Conservation (phyloP, 2,113 vertebrate genomes). For the Castor canadensis region DNA sequence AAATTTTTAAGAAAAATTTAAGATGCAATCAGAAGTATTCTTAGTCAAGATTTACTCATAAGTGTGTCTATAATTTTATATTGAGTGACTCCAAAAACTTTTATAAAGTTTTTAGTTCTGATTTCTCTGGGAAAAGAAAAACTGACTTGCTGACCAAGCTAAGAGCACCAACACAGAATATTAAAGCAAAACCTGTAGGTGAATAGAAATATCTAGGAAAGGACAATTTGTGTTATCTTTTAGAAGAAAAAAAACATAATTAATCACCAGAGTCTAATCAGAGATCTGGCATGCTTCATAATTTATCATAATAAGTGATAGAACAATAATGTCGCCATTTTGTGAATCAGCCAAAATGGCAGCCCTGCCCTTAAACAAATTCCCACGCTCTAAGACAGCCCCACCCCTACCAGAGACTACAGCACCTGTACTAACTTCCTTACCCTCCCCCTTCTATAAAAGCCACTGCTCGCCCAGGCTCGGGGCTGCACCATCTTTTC, state of each 20-base stretch:
- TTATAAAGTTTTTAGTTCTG: not conserved
- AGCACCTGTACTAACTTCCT: too few relatives aligned
- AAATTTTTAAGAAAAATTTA: slow-evolving; percentile 2
- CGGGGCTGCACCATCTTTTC: too few relatives aligned
- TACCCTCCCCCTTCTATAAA: too few relatives aligned
- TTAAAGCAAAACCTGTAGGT: not conserved
- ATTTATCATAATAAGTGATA: too few relatives aligned
- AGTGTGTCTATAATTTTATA: not conserved
- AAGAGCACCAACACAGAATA: not conserved
- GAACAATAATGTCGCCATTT: too few relatives aligned
- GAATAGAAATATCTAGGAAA: slow-evolving; percentile 24
- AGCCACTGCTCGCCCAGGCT: too few relatives aligned
- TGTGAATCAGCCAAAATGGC: too few relatives aligned
- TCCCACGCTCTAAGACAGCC: too few relatives aligned
- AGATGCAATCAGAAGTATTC: not conserved
- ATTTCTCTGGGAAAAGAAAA: not conserved
- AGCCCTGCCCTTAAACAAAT: too few relatives aligned
- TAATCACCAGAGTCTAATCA: not conserved
- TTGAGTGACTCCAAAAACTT: not conserved
- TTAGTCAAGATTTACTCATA: slow-evolving; percentile 9
- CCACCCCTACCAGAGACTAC: too few relatives aligned
- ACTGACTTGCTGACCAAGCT: not conserved
- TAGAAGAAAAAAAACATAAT: not conserved
- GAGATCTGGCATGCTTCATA: not conserved
- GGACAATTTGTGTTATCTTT: not conserved